phyloP scores from a whole-genome alignment of 2,888 invertebrate genomes.

The Colostygia pectinataria region DNA sequence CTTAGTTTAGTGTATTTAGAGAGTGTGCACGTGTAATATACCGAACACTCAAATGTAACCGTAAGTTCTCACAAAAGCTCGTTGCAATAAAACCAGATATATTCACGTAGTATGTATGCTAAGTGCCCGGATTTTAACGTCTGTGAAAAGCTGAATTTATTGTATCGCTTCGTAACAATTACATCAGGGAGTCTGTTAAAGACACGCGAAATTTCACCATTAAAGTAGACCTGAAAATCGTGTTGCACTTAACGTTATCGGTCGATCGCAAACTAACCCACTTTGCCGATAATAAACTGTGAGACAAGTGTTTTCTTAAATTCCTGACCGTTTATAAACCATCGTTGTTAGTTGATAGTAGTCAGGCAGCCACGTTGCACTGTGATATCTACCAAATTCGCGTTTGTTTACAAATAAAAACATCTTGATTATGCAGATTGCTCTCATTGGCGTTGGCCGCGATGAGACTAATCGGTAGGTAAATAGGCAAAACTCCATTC shows the following conservation, averaged over 20 bases:
- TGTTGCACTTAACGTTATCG: slow-evolving; percentile 46
- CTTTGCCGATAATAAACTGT: slow-evolving; percentile 44
- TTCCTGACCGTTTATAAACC: slow-evolving; percentile 26
- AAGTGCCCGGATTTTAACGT: slow-evolving; percentile 49
- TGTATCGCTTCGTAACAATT: slow-evolving; percentile 40
- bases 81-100: slow-evolving; percentile 47
- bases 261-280: slow-evolving; percentile 51
- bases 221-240: slow-evolving; percentile 27
- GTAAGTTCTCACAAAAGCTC: slow-evolving; percentile 35
- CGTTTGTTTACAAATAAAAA: slow-evolving; percentile 32
- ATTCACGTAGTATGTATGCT: slow-evolving; percentile 54
- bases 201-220: slow-evolving; percentile 24
- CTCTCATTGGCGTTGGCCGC: slow-evolving; percentile 14
- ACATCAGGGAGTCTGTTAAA: slow-evolving; percentile 31
- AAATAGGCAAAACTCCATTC: slow-evolving; percentile 27
- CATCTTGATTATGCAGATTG: slow-evolving; percentile 28
- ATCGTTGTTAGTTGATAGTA: slow-evolving; percentile 24
- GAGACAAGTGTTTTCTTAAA: slow-evolving; percentile 32
- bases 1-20: slow-evolving; percentile 63
- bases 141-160: slow-evolving; percentile 46
- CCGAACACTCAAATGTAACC: slow-evolving; percentile 23
- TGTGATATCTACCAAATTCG: slow-evolving; percentile 1
- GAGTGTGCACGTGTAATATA: slow-evolving; percentile 45
- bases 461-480: slow-evolving; percentile 25
- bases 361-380: neutral